Base-by-base conservation (phyloP, 30 jellyfish, hydroid and myxozoan genomes). In the Hydractinia echinata region DNA sequence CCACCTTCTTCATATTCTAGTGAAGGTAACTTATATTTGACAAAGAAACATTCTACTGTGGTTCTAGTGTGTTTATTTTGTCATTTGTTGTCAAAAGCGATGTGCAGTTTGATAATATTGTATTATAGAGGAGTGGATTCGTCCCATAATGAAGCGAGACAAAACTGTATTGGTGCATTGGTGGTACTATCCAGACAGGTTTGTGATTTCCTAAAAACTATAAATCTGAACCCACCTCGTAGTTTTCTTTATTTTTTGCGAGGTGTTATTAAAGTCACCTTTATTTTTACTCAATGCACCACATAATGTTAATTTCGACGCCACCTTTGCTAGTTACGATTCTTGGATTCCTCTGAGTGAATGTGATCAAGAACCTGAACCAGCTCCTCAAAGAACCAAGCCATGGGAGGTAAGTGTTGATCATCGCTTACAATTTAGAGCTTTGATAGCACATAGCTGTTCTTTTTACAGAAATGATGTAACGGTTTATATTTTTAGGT, bases 151-250 rank as follows among this genome's bases (percentile, higher is more conserved):
- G 6, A 82, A 77, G 71, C 79, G 61, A 51, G 98, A 87, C 51
- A 87, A 87, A 39, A 88, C 82, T 67, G 98, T 86, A 21, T 73
- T 91, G 13, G 98, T 91, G 8, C 98, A 91, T 83, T 91, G 98
- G 98, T 91, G 96, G 96, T 91, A 86, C 55, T 87, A 82, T 85
- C 98, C 98, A 4, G 98, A 91, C 92, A 91, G 98, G 98, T 90
- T 58, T 11, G 69, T 58, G 69, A 58, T 11, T 13, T 58, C 69
- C 19, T 58, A 11, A 11, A 58, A 16, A 58, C 15, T 16, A 58
- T 16, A 58, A 58, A 58, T 16, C 19, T 58, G 69, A 58, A 58
- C 15, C 2, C 44, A 1, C 2, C 19, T 58, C 69, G 19, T 58
- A 58, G 7, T n/a, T 4, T 64, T 51, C 16, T 13, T 64, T 64